Conservation (phyloP, 2,888 invertebrate genomes). For the Drosophila acutilabella region DNA sequence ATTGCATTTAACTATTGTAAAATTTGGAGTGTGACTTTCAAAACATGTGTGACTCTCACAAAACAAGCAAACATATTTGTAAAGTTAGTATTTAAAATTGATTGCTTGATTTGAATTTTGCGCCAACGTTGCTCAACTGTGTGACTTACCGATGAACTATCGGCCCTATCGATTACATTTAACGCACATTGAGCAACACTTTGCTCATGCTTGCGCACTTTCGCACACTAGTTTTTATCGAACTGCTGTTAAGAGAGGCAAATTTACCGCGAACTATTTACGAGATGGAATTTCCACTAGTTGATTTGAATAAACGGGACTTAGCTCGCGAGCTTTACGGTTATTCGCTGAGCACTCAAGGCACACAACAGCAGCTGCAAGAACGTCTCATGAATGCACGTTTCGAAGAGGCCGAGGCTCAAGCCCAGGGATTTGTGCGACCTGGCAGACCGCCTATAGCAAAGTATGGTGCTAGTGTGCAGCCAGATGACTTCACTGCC, state of each 20-base stretch:
- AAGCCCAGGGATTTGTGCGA: slow-evolving; percentile 43
- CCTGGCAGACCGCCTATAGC: slow-evolving; percentile 41
- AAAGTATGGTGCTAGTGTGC: slow-evolving; percentile 40
- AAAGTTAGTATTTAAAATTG: too few species aligned
- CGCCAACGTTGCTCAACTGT: too few species aligned
- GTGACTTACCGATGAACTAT: slow-evolving; percentile 20
- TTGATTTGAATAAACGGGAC: slow-evolving; percentile 42
- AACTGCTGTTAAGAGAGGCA: slow-evolving; percentile 5
- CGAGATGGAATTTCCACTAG: slow-evolving; percentile 41
- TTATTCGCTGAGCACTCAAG: slow-evolving; percentile 34
- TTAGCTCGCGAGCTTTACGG: slow-evolving; percentile 40
- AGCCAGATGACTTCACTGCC: slow-evolving; percentile 47
- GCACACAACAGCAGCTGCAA: slow-evolving; percentile 27
- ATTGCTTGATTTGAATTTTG: not conserved
- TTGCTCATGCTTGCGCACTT: not conserved
- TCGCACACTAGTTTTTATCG: slow-evolving; percentile 4
- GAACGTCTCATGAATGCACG: slow-evolving; percentile 36
- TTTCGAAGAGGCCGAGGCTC: slow-evolving; percentile 47
- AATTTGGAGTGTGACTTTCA: slow-evolving; percentile 9
- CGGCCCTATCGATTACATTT: slow-evolving; percentile 25
- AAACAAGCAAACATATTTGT: not conserved
- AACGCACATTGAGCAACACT: slow-evolving; percentile 17
- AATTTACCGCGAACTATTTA: too few species aligned
- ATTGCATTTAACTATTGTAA: slow-evolving; percentile 30
- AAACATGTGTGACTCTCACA: slow-evolving; percentile 5